Conservation (phyloP, 2,888 invertebrate species). For the Cecidostiba fungosa region DNA sequence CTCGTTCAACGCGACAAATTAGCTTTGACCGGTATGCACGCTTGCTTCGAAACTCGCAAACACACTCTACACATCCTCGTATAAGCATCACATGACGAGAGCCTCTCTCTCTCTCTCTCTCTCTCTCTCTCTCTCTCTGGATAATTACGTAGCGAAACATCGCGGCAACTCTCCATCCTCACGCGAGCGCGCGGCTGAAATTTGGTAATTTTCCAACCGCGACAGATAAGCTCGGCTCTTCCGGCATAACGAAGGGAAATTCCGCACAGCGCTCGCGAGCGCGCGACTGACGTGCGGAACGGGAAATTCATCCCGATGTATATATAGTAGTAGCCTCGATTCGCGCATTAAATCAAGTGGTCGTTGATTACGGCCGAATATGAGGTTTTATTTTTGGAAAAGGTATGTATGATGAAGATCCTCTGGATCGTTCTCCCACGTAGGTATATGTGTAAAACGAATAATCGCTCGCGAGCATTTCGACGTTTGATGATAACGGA, state of each 20-base stretch:
- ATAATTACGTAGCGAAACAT: slow-evolving; percentile 55
- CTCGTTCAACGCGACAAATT: slow-evolving; percentile 43
- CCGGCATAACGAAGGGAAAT: slow-evolving; percentile 53
- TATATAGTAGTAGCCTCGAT: slow-evolving; percentile 21
- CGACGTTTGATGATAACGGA: slow-evolving; percentile 46
- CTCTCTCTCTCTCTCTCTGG: neutral
- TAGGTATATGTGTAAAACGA: slow-evolving; percentile 10
- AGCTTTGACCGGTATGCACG: slow-evolving; percentile 23
- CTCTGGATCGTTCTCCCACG: neutral
- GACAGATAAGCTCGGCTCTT: slow-evolving; percentile 48
- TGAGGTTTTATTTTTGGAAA: slow-evolving; percentile 41
- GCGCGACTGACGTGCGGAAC: slow-evolving; percentile 11
- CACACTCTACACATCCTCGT: neutral
- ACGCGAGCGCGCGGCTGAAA: slow-evolving; percentile 25
- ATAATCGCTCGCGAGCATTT: slow-evolving; percentile 21
- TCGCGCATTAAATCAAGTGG: slow-evolving; percentile 56
- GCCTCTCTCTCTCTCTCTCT: neutral
- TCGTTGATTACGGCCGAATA: slow-evolving; percentile 56
- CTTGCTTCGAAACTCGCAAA: slow-evolving; percentile 38
- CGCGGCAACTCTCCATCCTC: neutral
- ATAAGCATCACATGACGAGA: slow-evolving; percentile 1
- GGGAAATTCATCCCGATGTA: slow-evolving; percentile 43
- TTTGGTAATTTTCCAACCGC: slow-evolving; percentile 60
- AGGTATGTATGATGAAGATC: slow-evolving; percentile 18
- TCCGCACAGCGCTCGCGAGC: neutral